Evolutionary conservation across 2,888 invertebrate genomes (phyloP).

Genomic region (Cryptocheilus praepositus): DNA sequence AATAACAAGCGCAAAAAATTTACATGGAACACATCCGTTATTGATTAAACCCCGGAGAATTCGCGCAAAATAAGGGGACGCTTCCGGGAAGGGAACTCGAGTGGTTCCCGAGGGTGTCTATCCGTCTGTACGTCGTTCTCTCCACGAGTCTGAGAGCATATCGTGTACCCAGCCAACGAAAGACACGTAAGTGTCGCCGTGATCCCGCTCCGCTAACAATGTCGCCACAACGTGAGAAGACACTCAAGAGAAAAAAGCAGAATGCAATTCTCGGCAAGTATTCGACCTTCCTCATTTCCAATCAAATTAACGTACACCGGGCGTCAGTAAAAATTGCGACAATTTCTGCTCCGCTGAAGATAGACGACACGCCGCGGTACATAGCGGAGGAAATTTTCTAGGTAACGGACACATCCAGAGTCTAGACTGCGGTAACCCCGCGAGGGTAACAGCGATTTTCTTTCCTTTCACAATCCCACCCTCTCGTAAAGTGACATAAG

Average conservation of each 20-base stretch:
- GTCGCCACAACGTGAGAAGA: conserved; percentile 37
- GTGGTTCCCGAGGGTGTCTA: conserved; percentile 65
- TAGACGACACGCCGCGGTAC: background rate
- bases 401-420: background rate
- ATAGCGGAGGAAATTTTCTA: background rate
- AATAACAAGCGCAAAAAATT: conserved; percentile 60
- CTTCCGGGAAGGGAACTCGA: conserved; percentile 54
- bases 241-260: background rate
- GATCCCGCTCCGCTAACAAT: conserved; percentile 48
- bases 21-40: conserved; percentile 57
- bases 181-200: conserved; percentile 56
- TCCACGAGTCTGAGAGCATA: conserved; percentile 61
- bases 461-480: conserved; percentile 24
- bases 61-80: conserved; percentile 50
- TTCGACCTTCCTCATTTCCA: no score
- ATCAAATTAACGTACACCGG: background rate
- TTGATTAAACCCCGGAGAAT: conserved; percentile 62
- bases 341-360: background rate
- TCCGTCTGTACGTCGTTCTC: conserved; percentile 63
- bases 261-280: no score
- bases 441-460: conserved; percentile 24
- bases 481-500: conserved; percentile 47
- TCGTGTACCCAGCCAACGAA: conserved; percentile 58
- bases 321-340: background rate
- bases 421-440: conserved; percentile 13